A percentile compares a stretch with the other conserved stretches of the same genome.
These are phyloP conservation scores for Copidosoma aretas DNA, from an alignment of 2,888 invertebrate species.

Conservation along the genomic window DNA sequence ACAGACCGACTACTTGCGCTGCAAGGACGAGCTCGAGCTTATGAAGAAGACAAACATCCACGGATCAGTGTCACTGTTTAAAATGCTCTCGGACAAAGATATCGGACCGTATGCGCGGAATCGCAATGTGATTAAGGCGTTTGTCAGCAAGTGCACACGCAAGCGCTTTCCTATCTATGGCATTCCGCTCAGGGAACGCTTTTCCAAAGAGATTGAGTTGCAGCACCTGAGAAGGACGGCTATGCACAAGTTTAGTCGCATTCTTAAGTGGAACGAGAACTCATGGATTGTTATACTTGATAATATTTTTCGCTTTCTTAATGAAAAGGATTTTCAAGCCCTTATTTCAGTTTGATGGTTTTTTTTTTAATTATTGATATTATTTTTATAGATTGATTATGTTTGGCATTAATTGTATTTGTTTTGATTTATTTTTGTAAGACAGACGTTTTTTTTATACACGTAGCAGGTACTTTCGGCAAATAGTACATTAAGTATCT, in stretches of 20 bases:
- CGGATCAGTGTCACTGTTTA: neutral
- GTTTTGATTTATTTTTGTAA: neutral
- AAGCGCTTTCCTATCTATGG: slow-evolving; percentile 24
- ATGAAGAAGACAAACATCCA: slow-evolving; percentile 2
- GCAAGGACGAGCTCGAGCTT: slow-evolving; percentile 10
- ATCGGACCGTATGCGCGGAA: slow-evolving; percentile 17
- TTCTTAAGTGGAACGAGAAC: slow-evolving; percentile 17
- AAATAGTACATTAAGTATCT: neutral
- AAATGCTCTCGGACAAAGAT: slow-evolving; percentile 12
- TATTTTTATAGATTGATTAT: neutral
- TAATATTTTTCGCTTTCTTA: slow-evolving; percentile 15
- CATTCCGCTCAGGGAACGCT: slow-evolving; percentile 1
- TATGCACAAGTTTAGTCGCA: slow-evolving; percentile 7
- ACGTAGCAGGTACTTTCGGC: neutral
- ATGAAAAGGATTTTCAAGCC: slow-evolving; percentile 15
- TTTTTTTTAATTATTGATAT: neutral
- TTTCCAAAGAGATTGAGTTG: slow-evolving; percentile 11
- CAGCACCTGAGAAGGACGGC: slow-evolving; percentile 18
- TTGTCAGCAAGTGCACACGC: neutral
- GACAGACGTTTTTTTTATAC: neutral
- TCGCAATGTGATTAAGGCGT: slow-evolving; percentile 7
- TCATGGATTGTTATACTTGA: slow-evolving; percentile 19
- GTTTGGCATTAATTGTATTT: neutral
- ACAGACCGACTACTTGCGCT: slow-evolving; percentile 11
- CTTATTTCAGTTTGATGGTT: neutral